Percentiles rank a stretch among this genome's conserved stretches.
Evolutionary conservation across 2,113 vertebrate species (phyloP).

Genomic region (Chamaea fasciata): DNA sequence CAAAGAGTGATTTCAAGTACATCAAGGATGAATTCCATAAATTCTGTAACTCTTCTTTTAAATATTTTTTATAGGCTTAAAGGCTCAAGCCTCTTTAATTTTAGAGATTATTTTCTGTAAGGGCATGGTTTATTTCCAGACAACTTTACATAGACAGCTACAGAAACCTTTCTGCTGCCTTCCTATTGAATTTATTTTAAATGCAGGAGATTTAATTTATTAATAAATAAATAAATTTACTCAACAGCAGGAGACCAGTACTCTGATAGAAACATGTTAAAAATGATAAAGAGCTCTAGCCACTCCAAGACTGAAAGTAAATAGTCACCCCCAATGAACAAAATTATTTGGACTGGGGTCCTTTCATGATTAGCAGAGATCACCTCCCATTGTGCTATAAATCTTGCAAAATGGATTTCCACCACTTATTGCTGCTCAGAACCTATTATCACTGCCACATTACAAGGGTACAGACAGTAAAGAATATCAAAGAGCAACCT

Average conservation of each 20-base stretch:
- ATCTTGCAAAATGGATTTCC: conserved; percentile 21
- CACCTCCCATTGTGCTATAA: neutral
- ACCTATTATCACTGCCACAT: neutral
- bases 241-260: neutral
- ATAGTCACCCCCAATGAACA: conserved; percentile 18
- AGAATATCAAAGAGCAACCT: conserved; percentile 5
- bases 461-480: neutral
- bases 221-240: neutral
- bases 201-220: neutral
- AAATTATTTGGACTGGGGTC: conserved; percentile 39
- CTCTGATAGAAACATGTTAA: conserved; percentile 16
- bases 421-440: neutral
- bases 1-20: neutral
- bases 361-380: conserved; percentile 20
- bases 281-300: conserved; percentile 46
- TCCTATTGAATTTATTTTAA: neutral
- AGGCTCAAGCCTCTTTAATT: neutral
- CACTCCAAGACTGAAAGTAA: conserved; percentile 41
- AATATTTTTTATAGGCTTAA: neutral
- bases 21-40: neutral
- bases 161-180: neutral
- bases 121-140: neutral
- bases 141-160: neutral
- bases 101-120: neutral
- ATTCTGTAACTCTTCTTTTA: neutral